A percentile compares a stretch with the other conserved stretches of the same genome.
Conservation (phyloP, 2,113 vertebrate genomes). For the Isurus oxyrinchus region DNA sequence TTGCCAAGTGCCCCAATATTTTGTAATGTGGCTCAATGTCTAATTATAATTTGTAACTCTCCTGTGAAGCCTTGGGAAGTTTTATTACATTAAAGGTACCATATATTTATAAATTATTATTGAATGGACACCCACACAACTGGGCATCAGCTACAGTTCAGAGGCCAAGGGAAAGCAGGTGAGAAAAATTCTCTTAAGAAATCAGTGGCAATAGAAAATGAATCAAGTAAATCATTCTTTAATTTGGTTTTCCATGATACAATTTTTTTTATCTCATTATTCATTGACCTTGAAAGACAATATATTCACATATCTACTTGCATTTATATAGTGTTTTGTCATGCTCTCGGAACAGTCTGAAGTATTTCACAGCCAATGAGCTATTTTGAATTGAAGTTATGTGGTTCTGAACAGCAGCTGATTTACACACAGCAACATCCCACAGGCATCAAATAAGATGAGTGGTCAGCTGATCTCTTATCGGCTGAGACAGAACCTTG, state of each 20-base stretch:
- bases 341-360: neutral
- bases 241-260: neutral
- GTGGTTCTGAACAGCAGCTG: too few relatives aligned
- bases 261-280: neutral
- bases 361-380: neutral
- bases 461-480: neutral
- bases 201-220: neutral
- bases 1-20: too few relatives aligned
- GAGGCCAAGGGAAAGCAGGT: neutral
- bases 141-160: neutral
- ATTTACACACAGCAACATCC: neutral
- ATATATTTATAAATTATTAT: neutral
- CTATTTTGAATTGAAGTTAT: neutral
- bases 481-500: neutral
- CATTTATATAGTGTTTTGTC: neutral
- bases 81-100: neutral
- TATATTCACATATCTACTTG: neutral
- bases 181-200: neutral
- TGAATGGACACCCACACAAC: neutral
- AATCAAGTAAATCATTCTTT: slow-evolving; percentile 9
- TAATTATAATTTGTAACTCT: neutral
- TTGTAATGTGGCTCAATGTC: too few relatives aligned
- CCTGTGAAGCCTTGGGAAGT: neutral
- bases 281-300: neutral
- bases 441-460: neutral